Evolutionary conservation across 2,888 invertebrate genomes (phyloP), one percentile per base, ranked within the genome.

Genomic region (Dasypolia templi): DNA sequence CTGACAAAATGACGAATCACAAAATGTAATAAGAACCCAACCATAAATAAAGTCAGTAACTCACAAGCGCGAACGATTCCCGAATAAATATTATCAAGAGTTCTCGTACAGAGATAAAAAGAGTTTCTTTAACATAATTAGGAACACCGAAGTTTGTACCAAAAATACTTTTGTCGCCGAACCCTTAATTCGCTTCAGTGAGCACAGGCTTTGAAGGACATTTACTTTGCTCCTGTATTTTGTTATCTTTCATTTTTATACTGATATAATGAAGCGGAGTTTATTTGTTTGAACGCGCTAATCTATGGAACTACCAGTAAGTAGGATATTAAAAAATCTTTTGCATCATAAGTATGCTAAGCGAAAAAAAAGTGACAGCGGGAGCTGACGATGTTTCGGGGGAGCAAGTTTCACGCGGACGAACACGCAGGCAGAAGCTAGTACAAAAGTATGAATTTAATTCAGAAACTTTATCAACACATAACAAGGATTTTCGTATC

Each of bases 401-500:
- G 32, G 2, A 26, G 6, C 14, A 53, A 56, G 22, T 17, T 19
- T 53, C n/a, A 7, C 32, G 12, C 19, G 7, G 3, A 35, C 6
- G 6, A 19, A n/a, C 3, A n/a, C 58, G 19, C 6, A 6, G 19
- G 0, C 19, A 7, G 19, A 12, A 35, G 32, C 3, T 35, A n/a
- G 69, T 58, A 69, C 49, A 65, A 79, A 82, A 86, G 74, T 82
- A 77, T 79, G 76, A 81, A 84, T 86, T 86, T 53, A 81, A 86
- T 86, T 84, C 86, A 46, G 59, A 76, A 86, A 86, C 81, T 86
- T 86, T 86, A 64, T 79, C 78, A 84, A 72, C 80, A 82, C 79
- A 75, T 87, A 82, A 73, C 75, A 75, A n/a, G 26, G 68, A 62
- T 44, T 74, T 68, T 53, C 44, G 26, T 64, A 53, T 49, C 49